Base-by-base conservation (phyloP, 2,888 invertebrate genomes). In the Seira sanloemensis region DNA sequence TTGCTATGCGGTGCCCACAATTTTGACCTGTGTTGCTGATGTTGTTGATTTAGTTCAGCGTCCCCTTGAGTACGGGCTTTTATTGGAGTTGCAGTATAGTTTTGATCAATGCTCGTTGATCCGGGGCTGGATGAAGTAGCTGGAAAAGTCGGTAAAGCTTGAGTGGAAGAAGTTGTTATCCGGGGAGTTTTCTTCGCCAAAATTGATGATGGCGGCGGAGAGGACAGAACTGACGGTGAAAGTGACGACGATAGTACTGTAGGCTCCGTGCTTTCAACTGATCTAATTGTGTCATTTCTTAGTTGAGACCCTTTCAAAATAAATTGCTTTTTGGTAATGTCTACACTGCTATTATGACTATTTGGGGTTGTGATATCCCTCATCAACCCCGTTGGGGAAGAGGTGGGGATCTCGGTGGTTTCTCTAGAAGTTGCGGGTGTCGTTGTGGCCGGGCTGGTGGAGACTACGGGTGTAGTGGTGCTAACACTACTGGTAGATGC, bases 1-100 rank as follows among this genome's bases (percentile, higher is more conserved):
- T 80, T 88, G 68, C 86, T 88, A 27, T 86, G 84, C 1, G 88
- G 88, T 16, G 88, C 83, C 88, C 88, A 88, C 58, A 88, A 76
- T 75, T 86, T 88, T 66, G 86, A 85, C 78, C 88, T 81, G 67
- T 78, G 76, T 68, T 77, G 78, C 66, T 79, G 78, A 7, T 74
- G 67, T 18, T 82, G 82, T 24, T 82, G 77, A 18, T 58, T 23
- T 24, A 21, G 21, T 21, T 62, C 16, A 50, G 16, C n/a, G 16
- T 50, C 50, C 16, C n/a, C 50, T 50, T 50, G 16, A 1, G 7
- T 37, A 18, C 16, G 21, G 46, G 78, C 75, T 75, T 78, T 75
- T 72, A 75, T 71, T 26, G 76, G 72, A 76, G 71, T 79, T 75
- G 75, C 72, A 69, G 71, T 74, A 78, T 84, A 78, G 19, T 62